Evolutionary conservation across 1,140 invertebrate genomes (phyloP).

Genomic region (Brachionus asplanchnoidis): DNA sequence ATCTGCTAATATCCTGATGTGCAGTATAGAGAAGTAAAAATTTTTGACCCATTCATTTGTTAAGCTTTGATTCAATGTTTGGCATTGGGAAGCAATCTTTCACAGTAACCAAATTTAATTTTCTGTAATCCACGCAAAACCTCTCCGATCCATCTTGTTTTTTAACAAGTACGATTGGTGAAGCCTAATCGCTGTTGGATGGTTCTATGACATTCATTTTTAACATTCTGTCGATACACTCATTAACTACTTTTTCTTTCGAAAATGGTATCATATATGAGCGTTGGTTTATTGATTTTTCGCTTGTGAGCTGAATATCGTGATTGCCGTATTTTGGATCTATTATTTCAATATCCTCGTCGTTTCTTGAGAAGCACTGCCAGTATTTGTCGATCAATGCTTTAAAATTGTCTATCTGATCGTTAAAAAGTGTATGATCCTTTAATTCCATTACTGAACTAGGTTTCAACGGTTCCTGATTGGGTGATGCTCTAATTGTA

Average conservation of each 20-base stretch:
- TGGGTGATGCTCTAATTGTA: background rate
- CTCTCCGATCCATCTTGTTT: background rate
- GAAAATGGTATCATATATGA: background rate
- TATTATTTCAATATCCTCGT: background rate
- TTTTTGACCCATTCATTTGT: background rate
- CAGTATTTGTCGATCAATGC: background rate
- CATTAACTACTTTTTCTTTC: background rate
- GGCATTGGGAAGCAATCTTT: constrained; percentile 33
- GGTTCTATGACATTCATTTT: constrained; percentile 35
- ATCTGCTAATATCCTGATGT: constrained; percentile 53
- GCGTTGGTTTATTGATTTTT: background rate
- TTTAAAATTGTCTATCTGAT: background rate
- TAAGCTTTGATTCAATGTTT: background rate
- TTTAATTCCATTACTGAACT: background rate
- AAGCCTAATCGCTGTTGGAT: background rate
- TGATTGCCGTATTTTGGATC: background rate
- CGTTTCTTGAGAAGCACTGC: background rate
- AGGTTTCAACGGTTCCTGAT: background rate
- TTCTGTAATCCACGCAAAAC: constrained; percentile 27
- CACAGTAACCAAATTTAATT: background rate
- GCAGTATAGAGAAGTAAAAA: constrained; percentile 50
- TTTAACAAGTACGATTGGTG: constrained; percentile 14
- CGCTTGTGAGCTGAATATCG: background rate
- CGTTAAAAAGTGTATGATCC: background rate
- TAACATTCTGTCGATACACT: constrained; percentile 3